Conservation (phyloP, 2,797 vertebrate species). For the Falco concolor region DNA sequence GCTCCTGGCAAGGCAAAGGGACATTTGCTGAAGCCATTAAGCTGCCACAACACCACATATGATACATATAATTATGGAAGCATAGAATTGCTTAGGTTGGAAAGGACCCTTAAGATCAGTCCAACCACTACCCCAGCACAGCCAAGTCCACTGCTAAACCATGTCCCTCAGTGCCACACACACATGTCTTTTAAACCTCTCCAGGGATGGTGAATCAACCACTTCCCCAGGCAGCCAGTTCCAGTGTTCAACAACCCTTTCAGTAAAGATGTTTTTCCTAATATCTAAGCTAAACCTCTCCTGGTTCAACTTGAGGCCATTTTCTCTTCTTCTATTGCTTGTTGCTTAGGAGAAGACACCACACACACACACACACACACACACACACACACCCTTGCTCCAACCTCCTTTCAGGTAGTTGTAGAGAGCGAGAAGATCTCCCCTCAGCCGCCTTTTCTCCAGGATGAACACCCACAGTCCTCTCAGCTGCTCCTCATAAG, state of each 20-base stretch:
- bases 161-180: not conserved
- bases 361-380: too few species aligned
- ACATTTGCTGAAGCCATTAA: not conserved
- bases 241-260: not conserved
- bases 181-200: not conserved
- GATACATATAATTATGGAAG: accelerated
- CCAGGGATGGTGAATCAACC: not conserved
- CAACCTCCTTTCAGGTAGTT: not conserved
- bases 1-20: not conserved
- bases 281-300: not conserved
- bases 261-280: not conserved
- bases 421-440: not conserved
- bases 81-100: not conserved
- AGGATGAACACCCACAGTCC: not conserved
- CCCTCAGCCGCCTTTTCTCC: not conserved
- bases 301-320: not conserved
- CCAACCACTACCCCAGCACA: not conserved
- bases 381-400: too few species aligned
- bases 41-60: accelerated
- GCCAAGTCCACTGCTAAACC: not conserved
- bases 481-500: not conserved
- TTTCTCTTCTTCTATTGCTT: not conserved
- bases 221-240: not conserved
- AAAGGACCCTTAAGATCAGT: not conserved
- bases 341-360: not conserved